Evolutionary conservation across 2,797 vertebrate species (phyloP), one percentile per base, ranked within the genome.

Genomic region (Xerus rutilus): DNA sequence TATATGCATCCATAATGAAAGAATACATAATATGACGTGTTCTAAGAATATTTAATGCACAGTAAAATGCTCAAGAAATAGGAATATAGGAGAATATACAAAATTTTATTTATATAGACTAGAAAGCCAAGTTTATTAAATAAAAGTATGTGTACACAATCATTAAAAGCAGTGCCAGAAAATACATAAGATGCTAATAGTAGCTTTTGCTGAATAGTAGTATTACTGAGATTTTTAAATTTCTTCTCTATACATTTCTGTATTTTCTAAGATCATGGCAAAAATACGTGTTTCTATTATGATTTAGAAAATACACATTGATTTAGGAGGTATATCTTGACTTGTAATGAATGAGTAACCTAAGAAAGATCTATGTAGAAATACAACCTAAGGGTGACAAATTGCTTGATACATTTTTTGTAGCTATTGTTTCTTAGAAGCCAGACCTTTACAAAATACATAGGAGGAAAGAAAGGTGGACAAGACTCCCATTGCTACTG

Each of bases 351-450:
- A 79, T n/a, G 35, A 20, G 39, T 77, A 70, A 89, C 76, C n/a
- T 54, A 1, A 96, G 76, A 77, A 94, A 94, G 21, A 14, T 64
- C 30, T 72, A 69, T 67, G 74, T 45, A 91, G 43, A 77, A 69
- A 69, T 49, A 15, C 12, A 32, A 28, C 17, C 64, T 86, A 64
- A 21, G 70, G 39, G 47, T 65, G 69, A 89, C 39, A 62, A 77
- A 72, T 47, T 90, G 1, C 43, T n/a, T 57, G 59, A 28, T 65
- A 25, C 6, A 13, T 64, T 86, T 81, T 81, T 62, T 77, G 47
- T 47, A 62, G 76, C 28, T 49, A 10, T 23, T 39, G 20, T n/a
- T 39, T 35, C 86, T 39, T 52, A 89, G 86, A 21, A 87, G 59
- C 5, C 47, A 52, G 28, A 86, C 3, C n/a, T 62, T 73, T 43